Conservation (phyloP, 2,888 invertebrate species). For the Leptopterna dolabrata region DNA sequence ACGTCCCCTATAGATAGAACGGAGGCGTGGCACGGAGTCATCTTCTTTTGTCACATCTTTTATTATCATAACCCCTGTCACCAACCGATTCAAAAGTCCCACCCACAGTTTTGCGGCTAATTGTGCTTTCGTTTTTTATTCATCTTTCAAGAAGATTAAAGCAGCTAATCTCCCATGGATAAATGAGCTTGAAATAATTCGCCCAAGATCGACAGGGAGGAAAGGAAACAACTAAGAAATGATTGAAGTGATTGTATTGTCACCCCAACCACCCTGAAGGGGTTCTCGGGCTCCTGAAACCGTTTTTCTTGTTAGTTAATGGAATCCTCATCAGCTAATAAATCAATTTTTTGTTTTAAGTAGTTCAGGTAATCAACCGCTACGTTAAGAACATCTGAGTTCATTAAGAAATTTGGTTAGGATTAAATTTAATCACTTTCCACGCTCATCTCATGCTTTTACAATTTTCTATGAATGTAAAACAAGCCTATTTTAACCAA, state of each 20-base stretch:
- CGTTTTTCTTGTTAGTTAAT: background rate
- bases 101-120: background rate
- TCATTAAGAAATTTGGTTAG: too few relatives aligned
- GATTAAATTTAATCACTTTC: too few relatives aligned
- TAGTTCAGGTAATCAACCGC: too few relatives aligned
- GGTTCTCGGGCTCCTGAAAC: background rate
- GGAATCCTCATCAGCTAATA: background rate
- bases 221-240: background rate
- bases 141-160: background rate
- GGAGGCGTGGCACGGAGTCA: background rate
- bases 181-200: background rate
- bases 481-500: too few relatives aligned
- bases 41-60: constrained; percentile 1
- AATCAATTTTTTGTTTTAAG: too few relatives aligned
- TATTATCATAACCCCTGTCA: background rate
- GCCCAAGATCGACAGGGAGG: background rate
- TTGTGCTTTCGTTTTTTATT: background rate
- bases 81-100: background rate
- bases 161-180: background rate
- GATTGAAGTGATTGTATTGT: background rate
- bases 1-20: background rate
- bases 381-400: too few relatives aligned
- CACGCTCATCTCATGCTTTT: too few relatives aligned
- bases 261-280: background rate
- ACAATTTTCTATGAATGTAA: too few relatives aligned